Percentiles rank a stretch among this genome's conserved stretches.
Evolutionary conservation across 2,888 invertebrate species (phyloP).

Genomic region (Tenthredo notha): DNA sequence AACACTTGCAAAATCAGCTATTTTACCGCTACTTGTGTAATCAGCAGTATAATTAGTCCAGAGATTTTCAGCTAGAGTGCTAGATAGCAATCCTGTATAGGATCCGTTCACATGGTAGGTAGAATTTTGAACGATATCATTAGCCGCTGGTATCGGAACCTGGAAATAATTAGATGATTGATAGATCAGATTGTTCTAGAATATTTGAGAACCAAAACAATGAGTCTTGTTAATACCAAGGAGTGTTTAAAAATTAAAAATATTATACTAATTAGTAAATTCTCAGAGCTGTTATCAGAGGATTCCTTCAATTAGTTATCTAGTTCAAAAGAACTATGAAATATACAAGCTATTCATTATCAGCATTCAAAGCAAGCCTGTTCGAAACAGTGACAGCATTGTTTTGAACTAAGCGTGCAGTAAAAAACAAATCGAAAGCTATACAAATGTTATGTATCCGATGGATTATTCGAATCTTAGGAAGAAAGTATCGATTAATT

Average conservation of each 20-base stretch:
- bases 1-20: constrained; percentile 94
- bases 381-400: constrained; percentile 26
- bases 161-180: constrained; percentile 71
- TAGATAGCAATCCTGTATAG: constrained; percentile 89
- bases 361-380: constrained; percentile 51
- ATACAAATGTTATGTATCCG: not conserved
- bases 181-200: not conserved
- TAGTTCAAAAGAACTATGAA: not conserved
- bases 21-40: constrained; percentile 86
- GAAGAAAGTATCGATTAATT: not conserved
- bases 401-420: constrained; percentile 31
- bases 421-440: constrained; percentile 6
- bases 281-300: not conserved
- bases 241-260: too few relatives aligned
- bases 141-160: constrained; percentile 89
- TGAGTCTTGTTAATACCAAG: not conserved
- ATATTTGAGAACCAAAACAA: not conserved
- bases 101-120: constrained; percentile 80
- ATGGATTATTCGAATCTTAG: not conserved
- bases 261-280: not conserved
- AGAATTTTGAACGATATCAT: constrained; percentile 82
- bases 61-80: constrained; percentile 90
- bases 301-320: not conserved
- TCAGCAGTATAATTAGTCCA: constrained; percentile 86
- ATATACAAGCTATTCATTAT: constrained; percentile 27